Percentiles rank a stretch among this genome's conserved stretches.
phyloP scores from a whole-genome alignment of 2,113 vertebrate species.

The Podocnemis expansa region DNA sequence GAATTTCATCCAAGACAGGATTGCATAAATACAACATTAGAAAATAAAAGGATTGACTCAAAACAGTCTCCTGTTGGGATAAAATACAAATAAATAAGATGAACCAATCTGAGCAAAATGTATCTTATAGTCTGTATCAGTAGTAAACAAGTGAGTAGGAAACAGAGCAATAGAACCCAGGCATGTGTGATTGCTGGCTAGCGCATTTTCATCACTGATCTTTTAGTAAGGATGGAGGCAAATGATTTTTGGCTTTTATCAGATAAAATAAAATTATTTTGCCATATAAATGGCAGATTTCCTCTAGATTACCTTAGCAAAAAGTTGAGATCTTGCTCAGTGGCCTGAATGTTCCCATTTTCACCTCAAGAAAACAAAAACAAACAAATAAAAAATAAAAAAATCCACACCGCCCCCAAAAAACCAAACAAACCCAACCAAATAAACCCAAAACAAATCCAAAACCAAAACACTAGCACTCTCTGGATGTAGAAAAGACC shows the following conservation, averaged over 20 bases:
- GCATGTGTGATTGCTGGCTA: not conserved
- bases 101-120: not conserved
- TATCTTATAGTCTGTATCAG: not conserved
- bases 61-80: not conserved
- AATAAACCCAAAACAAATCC: too few species aligned
- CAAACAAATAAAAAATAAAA: too few species aligned
- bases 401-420: too few species aligned
- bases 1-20: not conserved
- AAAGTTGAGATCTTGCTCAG: not conserved
- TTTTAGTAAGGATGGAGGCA: conserved; percentile 2
- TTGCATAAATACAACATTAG: not conserved
- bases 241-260: conserved; percentile 45
- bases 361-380: not conserved
- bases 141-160: not conserved
- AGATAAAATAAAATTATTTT: not conserved
- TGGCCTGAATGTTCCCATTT: not conserved
- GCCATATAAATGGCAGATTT: not conserved
- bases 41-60: not conserved
- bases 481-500: not conserved
- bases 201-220: conserved; percentile 25
- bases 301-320: conserved; percentile 2
- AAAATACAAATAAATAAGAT: not conserved
- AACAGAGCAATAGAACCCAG: not conserved
- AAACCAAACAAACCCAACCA: too few species aligned
- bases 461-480: not conserved